Percentiles rank a stretch among this genome's conserved stretches.
phyloP scores from a whole-genome alignment of 2,888 invertebrate species.

The Ommatoiulus sabulosus region DNA sequence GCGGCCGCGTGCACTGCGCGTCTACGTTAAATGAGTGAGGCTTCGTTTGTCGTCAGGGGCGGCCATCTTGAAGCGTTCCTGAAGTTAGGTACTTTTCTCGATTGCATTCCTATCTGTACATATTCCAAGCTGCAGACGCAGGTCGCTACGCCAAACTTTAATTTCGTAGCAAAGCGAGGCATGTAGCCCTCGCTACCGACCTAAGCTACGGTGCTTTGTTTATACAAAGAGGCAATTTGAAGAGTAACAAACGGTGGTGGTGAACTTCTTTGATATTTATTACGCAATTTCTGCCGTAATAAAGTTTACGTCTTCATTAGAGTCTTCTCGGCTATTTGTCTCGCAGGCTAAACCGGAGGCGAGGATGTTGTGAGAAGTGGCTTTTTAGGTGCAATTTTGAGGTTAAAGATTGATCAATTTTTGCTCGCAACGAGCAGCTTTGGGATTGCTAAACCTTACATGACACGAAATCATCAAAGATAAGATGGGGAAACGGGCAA shows the following conservation, averaged over 20 bases:
- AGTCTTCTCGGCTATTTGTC: slow-evolving; percentile 29
- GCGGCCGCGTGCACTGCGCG: neutral
- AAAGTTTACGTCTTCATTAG: slow-evolving; percentile 47
- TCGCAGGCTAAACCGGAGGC: slow-evolving; percentile 18
- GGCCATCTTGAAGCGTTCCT: neutral
- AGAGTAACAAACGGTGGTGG: slow-evolving; percentile 24
- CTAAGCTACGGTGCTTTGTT: slow-evolving; percentile 40
- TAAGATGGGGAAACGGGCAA: slow-evolving; percentile 46
- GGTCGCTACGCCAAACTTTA: neutral
- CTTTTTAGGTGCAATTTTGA: slow-evolving; percentile 48
- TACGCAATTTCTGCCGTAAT: slow-evolving; percentile 49
- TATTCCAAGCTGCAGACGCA: neutral
- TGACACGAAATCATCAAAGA: slow-evolving; percentile 51
- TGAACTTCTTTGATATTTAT: slow-evolving; percentile 51
- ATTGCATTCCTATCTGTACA: neutral
- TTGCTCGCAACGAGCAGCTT: slow-evolving; percentile 45
- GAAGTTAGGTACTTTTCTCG: neutral
- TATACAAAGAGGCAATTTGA: slow-evolving; percentile 40
- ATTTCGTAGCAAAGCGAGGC: neutral
- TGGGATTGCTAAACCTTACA: slow-evolving; percentile 49
- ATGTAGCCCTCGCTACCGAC: neutral
- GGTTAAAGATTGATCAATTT: slow-evolving; percentile 52
- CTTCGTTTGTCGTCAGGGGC: neutral
- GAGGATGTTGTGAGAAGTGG: slow-evolving; percentile 36
- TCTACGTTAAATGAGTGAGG: neutral